Percentiles rank a stretch among this genome's conserved stretches.
Evolutionary conservation across 2,797 vertebrate genomes (phyloP).

Genomic region (Phoeniculus purpureus): DNA sequence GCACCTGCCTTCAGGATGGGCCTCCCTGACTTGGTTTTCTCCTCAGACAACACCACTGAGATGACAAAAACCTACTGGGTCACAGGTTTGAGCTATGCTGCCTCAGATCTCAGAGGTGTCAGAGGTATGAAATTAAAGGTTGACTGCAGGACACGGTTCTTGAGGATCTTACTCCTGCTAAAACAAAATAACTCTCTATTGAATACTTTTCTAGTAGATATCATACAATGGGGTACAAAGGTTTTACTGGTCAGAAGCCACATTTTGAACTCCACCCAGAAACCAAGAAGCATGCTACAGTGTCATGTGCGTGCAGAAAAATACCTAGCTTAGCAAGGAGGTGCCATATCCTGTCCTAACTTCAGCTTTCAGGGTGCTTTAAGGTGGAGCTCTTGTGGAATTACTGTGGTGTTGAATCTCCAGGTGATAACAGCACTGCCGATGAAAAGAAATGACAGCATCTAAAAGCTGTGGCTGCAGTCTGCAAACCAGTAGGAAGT

Average conservation of each 20-base stretch:
- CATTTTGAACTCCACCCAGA: constrained; percentile 26
- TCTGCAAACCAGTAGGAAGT: not conserved
- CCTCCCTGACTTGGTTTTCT: not conserved
- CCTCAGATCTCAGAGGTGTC: not conserved
- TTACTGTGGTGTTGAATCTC: not conserved
- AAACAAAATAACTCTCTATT: not conserved
- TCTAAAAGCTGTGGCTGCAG: not conserved
- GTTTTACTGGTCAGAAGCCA: not conserved
- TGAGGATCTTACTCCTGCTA: not conserved
- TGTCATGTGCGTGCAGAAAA: not conserved
- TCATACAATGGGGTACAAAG: not conserved
- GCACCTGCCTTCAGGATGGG: not conserved
- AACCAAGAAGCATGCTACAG: not conserved
- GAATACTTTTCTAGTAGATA: not conserved
- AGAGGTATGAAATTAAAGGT: not conserved
- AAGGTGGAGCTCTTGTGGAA: not conserved
- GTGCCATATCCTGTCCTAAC: constrained; percentile 1
- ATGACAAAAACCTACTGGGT: not conserved
- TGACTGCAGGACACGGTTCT: not conserved
- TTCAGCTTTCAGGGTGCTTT: not conserved
- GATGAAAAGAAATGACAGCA: not conserved
- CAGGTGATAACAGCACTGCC: not conserved
- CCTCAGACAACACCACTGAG: not conserved
- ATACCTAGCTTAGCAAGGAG: constrained; percentile 4
- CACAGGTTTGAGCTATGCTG: not conserved